Conservation (phyloP, 2,888 invertebrate species). For the Apoderus coryli region DNA sequence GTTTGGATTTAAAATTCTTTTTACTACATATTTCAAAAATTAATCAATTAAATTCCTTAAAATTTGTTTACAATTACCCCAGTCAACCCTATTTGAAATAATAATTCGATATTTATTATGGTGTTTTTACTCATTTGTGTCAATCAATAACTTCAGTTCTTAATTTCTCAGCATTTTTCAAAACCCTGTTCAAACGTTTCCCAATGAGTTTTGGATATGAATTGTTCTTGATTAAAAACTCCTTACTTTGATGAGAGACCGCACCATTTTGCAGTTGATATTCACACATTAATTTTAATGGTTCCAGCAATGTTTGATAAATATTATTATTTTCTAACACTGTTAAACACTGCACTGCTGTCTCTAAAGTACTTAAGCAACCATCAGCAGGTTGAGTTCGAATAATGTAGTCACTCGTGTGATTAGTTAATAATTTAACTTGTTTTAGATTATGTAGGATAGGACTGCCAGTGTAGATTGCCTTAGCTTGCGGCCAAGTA, state of each 20-base stretch:
- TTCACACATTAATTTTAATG: slow-evolving; percentile 69
- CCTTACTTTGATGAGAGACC: slow-evolving; percentile 85
- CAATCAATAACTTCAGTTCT: slow-evolving; percentile 11
- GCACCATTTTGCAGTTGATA: slow-evolving; percentile 85
- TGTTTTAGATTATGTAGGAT: slow-evolving; percentile 59
- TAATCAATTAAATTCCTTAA: too few species aligned
- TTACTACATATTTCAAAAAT: too few species aligned
- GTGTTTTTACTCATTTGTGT: too few species aligned
- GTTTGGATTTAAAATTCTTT: too few species aligned
- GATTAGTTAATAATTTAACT: slow-evolving; percentile 61
- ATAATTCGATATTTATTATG: too few species aligned
- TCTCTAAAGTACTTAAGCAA: slow-evolving; percentile 81
- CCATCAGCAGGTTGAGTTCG: slow-evolving; percentile 87
- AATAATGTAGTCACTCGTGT: slow-evolving; percentile 76
- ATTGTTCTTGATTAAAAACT: slow-evolving; percentile 67
- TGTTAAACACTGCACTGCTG: slow-evolving; percentile 65
- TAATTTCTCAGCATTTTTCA: slow-evolving; percentile 28
- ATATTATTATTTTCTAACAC: slow-evolving; percentile 56
- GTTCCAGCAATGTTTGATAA: slow-evolving; percentile 56
- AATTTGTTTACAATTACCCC: too few species aligned
- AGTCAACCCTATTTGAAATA: too few species aligned
- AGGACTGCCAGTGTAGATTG: slow-evolving; percentile 73
- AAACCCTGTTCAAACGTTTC: slow-evolving; percentile 50
- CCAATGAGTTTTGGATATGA: slow-evolving; percentile 69
- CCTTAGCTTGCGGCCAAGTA: slow-evolving; percentile 91